Conservation (phyloP, 2,797 vertebrate genomes). For the Melanotaenia pygmaea region DNA sequence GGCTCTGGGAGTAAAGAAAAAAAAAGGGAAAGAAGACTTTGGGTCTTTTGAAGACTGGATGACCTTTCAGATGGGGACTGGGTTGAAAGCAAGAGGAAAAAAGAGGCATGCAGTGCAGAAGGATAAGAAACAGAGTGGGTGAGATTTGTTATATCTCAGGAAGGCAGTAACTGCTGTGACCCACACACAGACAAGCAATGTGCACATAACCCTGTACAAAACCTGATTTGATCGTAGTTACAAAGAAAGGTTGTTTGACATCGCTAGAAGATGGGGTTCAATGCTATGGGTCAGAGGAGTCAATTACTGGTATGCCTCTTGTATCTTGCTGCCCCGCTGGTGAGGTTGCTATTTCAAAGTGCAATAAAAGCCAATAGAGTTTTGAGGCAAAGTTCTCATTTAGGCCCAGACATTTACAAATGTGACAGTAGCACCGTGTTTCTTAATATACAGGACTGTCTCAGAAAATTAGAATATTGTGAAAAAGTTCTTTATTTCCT, state of each 20-base stretch:
- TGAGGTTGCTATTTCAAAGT: constrained; percentile 5
- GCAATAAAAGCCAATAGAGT: not conserved
- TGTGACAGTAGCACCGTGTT: too few species aligned
- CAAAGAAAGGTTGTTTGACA: constrained; percentile 23
- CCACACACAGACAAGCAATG: constrained; percentile 31
- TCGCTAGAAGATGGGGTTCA: constrained; percentile 3
- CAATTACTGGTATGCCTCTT: not conserved
- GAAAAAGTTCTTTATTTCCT: too few species aligned
- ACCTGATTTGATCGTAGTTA: constrained; percentile 6
- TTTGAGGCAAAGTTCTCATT: not conserved
- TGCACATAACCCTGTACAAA: not conserved
- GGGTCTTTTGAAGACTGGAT: constrained; percentile 33
- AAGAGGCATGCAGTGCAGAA: constrained; percentile 31
- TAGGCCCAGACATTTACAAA: not conserved
- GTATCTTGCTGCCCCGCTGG: not conserved
- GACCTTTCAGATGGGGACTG: constrained; percentile 57
- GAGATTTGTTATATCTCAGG: constrained; percentile 54
- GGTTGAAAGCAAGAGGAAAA: constrained; percentile 39
- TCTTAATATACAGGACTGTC: too few species aligned
- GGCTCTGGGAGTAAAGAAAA: not conserved
- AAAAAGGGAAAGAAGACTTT: constrained; percentile 42
- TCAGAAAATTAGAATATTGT: too few species aligned
- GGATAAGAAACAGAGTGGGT: constrained; percentile 41
- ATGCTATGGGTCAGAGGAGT: not conserved
- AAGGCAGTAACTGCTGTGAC: constrained; percentile 48